Base-by-base conservation (phyloP, 53 echinoderm and acorn worm species). In the Stichopus horrens region DNA sequence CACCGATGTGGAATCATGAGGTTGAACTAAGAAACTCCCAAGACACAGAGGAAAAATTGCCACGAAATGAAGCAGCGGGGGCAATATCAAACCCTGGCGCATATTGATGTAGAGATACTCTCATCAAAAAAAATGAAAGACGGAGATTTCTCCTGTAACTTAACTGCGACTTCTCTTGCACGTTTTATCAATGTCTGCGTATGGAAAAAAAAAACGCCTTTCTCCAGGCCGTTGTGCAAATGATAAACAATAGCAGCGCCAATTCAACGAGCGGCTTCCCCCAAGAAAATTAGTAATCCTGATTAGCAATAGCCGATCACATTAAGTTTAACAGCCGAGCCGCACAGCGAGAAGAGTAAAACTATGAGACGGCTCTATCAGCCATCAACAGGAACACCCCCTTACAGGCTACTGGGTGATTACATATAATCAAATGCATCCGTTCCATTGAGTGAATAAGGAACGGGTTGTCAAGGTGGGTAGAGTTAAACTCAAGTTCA, bases 1-100 rank as follows among this genome's bases (percentile, higher is more conserved):
- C 11, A 94, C 88, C 53, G 80, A 90, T 1, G 93, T 84, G 21
- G 77, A 88, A 77, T 93, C 78, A 18, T 88, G 77, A 57, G 93
- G 93, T 19, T 88, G 55, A n/a, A 88, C 77, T 73, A 88, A 76
- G 74, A 93, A 93, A 14, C 4, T 88, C 53, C 90, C 93, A 71
- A 16, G 71, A 16, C 71, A 16, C 19, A 20, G 19, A 13, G 71
- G 7, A 71, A 71, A 71, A n/a, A 71, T 6, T 16, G n/a, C 71
- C 18, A 6, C n/a, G 37, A 37, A 37, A 37, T 37, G 37, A 37
- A 37, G 37, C 71, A 71, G n/a, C 18, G 71, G 19, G 14, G 18
- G 71, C 19, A 71, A 18, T n/a, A 71, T 71, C 71, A 71, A 71
- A 16, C 7, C 14, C 71, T 13, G 7, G 19, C 6, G 18, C 71